Base-by-base conservation (phyloP, 2,888 invertebrate species). In the Candidula unifasciata region DNA sequence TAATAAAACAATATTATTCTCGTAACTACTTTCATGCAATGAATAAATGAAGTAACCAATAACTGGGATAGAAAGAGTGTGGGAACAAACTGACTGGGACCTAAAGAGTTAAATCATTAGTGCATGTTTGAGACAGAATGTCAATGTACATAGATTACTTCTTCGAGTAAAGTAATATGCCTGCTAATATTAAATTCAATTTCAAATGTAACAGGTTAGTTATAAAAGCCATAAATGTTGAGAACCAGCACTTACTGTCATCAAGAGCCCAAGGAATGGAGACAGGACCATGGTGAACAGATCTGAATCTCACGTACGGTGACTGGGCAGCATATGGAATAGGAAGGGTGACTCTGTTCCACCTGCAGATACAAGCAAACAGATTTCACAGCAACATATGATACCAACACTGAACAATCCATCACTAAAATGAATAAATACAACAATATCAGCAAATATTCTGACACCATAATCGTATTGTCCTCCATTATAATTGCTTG, bases 251-350 rank as follows among this genome's bases (percentile, higher is more conserved):
- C 86, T 86, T 87, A 93, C 94, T 90, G 89, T 93, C 92, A 88
- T 94, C 94, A 37, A 94, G 64, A 3, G 94, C 94, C 94, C 94
- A 94, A 79, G 89, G 89, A 16, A 89, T 86, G 52, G 83, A 81
- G 13, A 81, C 73, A 66, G 86, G 82, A 8, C 88, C 88, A 18
- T 89, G 87, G 33, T 87, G 87, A 84, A 93, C 93, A n/a, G 87
- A 86, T 13, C 93, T 89, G 86, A 94, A 93, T 73, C 94, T 90
- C 2, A 91, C 91, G 86, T 89, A 88, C n/a, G 91, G 90, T 27
- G 91, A 88, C 87, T 93, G 89, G 30, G 93, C 92, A 44, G 90
- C 88, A 88, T 92, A 92, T 0, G 94, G 94, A 21, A 94, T 30
- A 0, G 93, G 93, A 35, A 92, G 87, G 0, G 93, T 93, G 6